Percentiles rank a stretch among this genome's conserved stretches.
These are phyloP conservation scores for Microtus obscurus DNA, from an alignment of 2,797 vertebrate genomes.

Conservation along the genomic window DNA sequence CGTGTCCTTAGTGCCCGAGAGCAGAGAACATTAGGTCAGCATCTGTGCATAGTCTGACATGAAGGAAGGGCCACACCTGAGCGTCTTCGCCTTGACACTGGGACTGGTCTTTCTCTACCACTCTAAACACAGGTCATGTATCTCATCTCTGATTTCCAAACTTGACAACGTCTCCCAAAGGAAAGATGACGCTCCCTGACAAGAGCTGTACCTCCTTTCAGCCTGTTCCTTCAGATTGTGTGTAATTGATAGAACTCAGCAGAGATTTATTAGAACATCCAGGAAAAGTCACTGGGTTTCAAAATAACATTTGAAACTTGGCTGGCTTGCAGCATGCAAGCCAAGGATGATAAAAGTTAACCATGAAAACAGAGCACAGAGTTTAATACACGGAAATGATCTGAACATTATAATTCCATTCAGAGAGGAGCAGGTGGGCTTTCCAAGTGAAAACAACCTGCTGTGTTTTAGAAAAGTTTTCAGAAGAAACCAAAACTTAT, in stretches of 20 bases:
- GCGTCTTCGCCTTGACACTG: neutral
- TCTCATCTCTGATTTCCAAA: neutral
- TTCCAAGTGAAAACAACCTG: slow-evolving; percentile 69
- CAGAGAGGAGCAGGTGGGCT: slow-evolving; percentile 9
- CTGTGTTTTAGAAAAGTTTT: neutral
- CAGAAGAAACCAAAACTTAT: slow-evolving; percentile 39
- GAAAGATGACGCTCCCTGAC: neutral
- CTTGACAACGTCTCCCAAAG: neutral
- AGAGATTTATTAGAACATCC: slow-evolving; percentile 66
- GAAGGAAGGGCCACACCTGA: neutral
- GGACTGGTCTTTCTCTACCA: neutral
- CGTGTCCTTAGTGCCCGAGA: neutral
- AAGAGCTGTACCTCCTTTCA: neutral
- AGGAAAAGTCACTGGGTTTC: slow-evolving; percentile 72
- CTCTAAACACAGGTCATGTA: slow-evolving; percentile 10
- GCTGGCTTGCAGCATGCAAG: slow-evolving; percentile 38
- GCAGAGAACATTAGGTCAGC: neutral
- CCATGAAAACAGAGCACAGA: neutral
- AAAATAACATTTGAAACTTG: slow-evolving; percentile 63
- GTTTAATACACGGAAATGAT: slow-evolving; percentile 45
- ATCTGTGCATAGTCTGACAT: neutral
- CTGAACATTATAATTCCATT: slow-evolving; percentile 47
- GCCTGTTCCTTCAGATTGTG: neutral
- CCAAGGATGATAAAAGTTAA: slow-evolving; percentile 55
- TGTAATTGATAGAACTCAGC: slow-evolving; percentile 33